phyloP scores from a whole-genome alignment of 2,888 invertebrate species.

The Scaptomyza parva region DNA sequence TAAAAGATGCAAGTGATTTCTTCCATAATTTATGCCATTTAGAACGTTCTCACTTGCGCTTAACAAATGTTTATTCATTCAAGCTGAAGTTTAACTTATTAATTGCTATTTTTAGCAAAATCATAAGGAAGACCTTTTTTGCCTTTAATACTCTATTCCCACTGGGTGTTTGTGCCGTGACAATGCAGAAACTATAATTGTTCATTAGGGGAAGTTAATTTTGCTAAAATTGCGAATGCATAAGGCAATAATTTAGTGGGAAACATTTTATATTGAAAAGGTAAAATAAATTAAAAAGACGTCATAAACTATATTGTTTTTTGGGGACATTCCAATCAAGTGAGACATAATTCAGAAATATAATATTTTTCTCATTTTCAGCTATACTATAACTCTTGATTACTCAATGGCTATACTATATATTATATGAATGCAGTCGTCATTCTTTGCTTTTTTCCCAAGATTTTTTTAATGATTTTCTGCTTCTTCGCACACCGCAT shows the following conservation, averaged over 20 bases:
- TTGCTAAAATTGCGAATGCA: neutral
- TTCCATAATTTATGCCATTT: conserved; percentile 66
- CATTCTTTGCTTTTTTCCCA: conserved; percentile 24
- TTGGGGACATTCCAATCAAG: neutral
- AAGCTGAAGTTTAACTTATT: conserved; percentile 6
- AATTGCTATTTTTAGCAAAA: conserved; percentile 44
- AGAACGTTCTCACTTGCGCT: conserved; percentile 63
- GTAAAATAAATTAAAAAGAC: too few relatives aligned
- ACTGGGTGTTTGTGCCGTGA: conserved; percentile 17
- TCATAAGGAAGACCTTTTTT: conserved; percentile 18
- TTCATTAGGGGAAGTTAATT: neutral
- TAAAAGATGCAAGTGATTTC: neutral
- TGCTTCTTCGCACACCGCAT: neutral
- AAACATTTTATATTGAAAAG: too few relatives aligned
- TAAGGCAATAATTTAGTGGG: neutral
- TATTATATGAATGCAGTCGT: conserved; percentile 21
- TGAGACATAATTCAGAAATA: neutral
- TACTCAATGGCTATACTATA: conserved; percentile 34
- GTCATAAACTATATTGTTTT: conserved; percentile 1
- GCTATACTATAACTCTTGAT: conserved; percentile 22
- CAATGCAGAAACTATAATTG: conserved; percentile 7
- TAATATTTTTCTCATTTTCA: neutral
- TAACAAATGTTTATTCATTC: conserved; percentile 17
- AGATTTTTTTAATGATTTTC: conserved; percentile 49
- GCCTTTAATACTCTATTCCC: conserved; percentile 28